Evolutionary conservation across 2,113 vertebrate genomes (phyloP).

Genomic region (Terrapene triunguis): DNA sequence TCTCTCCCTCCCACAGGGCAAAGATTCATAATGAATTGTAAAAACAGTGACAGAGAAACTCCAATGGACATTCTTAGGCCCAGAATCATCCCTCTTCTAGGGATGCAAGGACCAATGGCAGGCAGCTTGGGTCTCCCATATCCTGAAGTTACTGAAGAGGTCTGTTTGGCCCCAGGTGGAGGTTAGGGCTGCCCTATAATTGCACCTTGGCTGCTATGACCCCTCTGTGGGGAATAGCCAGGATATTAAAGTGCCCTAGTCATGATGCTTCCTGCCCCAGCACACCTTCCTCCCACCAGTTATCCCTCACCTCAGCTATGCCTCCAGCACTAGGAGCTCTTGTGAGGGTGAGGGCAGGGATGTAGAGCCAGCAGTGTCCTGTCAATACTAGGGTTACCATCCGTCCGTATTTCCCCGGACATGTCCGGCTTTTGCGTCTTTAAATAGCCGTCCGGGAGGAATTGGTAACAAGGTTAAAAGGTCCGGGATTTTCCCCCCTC

Average conservation of each 20-base stretch:
- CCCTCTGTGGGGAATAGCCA: neutral
- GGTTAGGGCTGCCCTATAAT: neutral
- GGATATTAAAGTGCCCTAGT: neutral
- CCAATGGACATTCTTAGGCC: neutral
- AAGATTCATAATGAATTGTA: slow-evolving; percentile 2
- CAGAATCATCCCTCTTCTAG: neutral
- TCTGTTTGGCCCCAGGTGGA: neutral
- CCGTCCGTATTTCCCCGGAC: too few relatives aligned
- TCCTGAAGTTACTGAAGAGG: neutral
- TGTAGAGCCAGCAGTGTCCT: too few relatives aligned
- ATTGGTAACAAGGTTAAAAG: too few relatives aligned
- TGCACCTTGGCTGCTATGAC: neutral
- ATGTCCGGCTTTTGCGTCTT: too few relatives aligned
- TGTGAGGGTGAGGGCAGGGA: too few relatives aligned
- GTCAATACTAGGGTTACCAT: too few relatives aligned
- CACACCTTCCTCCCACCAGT: too few relatives aligned
- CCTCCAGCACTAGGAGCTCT: too few relatives aligned
- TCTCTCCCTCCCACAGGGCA: neutral
- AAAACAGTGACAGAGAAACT: neutral
- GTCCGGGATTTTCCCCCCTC: too few relatives aligned
- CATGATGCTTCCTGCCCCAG: too few relatives aligned
- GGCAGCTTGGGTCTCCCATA: neutral
- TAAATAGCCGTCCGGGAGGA: too few relatives aligned
- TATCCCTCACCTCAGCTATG: too few relatives aligned
- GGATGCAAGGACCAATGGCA: neutral